Base-by-base conservation (phyloP, 2,797 vertebrate genomes). In the Sparidentex hasta region DNA sequence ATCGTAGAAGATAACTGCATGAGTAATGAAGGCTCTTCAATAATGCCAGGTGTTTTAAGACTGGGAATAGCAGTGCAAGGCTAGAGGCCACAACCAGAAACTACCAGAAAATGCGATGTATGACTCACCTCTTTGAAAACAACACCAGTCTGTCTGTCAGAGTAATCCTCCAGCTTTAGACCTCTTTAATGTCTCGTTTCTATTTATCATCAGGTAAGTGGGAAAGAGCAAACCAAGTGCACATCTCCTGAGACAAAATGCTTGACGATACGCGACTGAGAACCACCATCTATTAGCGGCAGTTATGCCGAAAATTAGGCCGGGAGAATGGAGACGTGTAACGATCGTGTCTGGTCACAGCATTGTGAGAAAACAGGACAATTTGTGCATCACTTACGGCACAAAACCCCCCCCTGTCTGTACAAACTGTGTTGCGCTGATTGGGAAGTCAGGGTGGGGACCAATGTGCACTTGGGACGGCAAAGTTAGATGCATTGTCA, bases 171-270 rank as follows among this genome's bases (percentile, higher is more conserved):
- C 2, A 18, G 3, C 33, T 59, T 29, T 6, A 25, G 27, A 82
- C 68, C 47, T 38, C 17, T 56, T 47, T 44, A 44, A 21, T 18
- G 0, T 72, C 46, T 66, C 13, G 71, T 74, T 82, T 81, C 74
- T 84, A 71, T 76, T 76, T 66, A 64, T 78, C 65, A 76, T 73
- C 64, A 0, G 69, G 20, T 33, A 65, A 20, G 29, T 16, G 46
- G 38, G 52, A 71, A 76, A 68, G 25, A 87, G 74, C 50, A 44
- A 74, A 62, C 20, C 21, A 25, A 43, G 25, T 38, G 47, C 33
- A 33, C 1, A 1, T 83, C 73, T 86, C 71, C 76, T n/a, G 82
- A 33, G 86, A 82, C n/a, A 59, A 68, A 74, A 80, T 44, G 65
- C 64, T 80, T 64, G 69, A 84, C 83, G 76, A 83, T 59, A 65